Evolutionary conservation across 2,888 invertebrate species (phyloP), one percentile per base, ranked within the genome.

Genomic region (Drosophila prostipennis): DNA sequence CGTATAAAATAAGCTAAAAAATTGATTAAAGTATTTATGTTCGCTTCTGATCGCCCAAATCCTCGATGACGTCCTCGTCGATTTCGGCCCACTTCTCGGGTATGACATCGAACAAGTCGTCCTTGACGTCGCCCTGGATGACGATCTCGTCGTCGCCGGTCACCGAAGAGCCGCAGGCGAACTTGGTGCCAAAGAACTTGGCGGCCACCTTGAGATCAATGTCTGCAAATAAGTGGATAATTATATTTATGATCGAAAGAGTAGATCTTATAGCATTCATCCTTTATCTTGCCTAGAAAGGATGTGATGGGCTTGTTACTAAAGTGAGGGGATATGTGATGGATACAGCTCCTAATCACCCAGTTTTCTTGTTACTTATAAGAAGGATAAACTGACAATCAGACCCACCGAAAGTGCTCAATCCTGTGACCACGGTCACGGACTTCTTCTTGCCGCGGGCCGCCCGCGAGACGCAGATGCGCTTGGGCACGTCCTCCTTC

Each of bases 131-230:
- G 58, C 99, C 99, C 92, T 99, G 99, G 90, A 99, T 98, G 48
- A 99, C 99, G 90, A 99, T 99, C 93, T 99, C 99, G 94, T 99
- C 99, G 79, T 98, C 98, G 6, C 98, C 99, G 34, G 99, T 99
- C 1, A 99, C 98, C 10, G 99, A 99, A 7, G 98, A 98, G n/a
- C 99, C 99, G 93, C 99, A 99, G 6, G 99, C 98, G 93, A 99
- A 99, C 92, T 96, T 98, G 63, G 97, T 97, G 42, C 98, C 98
- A 93, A 99, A 99, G 91, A 97, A 98, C 92, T 99, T 99, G 34
- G 98, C 97, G 58, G 99, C 99, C 75, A 97, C 97, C 93, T 99
- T 99, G 70, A 99, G 93, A 92, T 99, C 99, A 92, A 99, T 98
- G 92, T 97, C 98, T 98, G 93, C 37, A 89, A 80, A 16, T 34